Base-by-base conservation (phyloP, 2,888 invertebrate species). In the Globia sparganii region DNA sequence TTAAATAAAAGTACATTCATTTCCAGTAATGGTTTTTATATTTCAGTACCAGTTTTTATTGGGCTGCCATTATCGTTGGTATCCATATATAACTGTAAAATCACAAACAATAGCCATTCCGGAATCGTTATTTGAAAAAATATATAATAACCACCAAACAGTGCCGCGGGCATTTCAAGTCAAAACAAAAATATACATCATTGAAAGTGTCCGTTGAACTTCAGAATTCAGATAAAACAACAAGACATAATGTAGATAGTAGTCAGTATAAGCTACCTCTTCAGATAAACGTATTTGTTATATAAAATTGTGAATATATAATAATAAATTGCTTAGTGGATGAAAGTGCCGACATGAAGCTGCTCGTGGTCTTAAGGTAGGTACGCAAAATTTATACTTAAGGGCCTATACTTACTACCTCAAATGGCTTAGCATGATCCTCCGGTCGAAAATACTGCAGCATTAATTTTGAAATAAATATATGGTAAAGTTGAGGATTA, bases 351-450 rank as follows among this genome's bases (percentile, higher is more conserved):
- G 67, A 40, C 37, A 82, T 82, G 81, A 84, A 80, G 68, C 62
- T 79, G 28, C 53, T 71, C n/a, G 59, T 71, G 62, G 46, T 79
- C 18, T 5, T 82, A 34, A 79, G 84, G 81, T 81, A 79, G 84
- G 81, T 81, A 78, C 2, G 46, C 9, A n/a, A 31, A 15, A 15
- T 15, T 4, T 13, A 43, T 56, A 11, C 53, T n/a, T 53, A 21
- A n/a, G n/a, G n/a, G n/a, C n/a, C n/a, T n/a, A n/a, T n/a, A n/a
- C n/a, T n/a, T n/a, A n/a, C n/a, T n/a, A n/a, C n/a, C n/a, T n/a
- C n/a, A n/a, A n/a, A n/a, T n/a, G n/a, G n/a, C n/a, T n/a, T n/a
- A n/a, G n/a, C n/a, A n/a, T n/a, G n/a, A n/a, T n/a, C n/a, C n/a
- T n/a, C n/a, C n/a, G n/a, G n/a, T n/a, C n/a, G n/a, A n/a, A n/a